A percentile compares a stretch with the other conserved stretches of the same genome.
Evolutionary conservation across 2,797 vertebrate genomes (phyloP).

Genomic region (Xerus rutilus): DNA sequence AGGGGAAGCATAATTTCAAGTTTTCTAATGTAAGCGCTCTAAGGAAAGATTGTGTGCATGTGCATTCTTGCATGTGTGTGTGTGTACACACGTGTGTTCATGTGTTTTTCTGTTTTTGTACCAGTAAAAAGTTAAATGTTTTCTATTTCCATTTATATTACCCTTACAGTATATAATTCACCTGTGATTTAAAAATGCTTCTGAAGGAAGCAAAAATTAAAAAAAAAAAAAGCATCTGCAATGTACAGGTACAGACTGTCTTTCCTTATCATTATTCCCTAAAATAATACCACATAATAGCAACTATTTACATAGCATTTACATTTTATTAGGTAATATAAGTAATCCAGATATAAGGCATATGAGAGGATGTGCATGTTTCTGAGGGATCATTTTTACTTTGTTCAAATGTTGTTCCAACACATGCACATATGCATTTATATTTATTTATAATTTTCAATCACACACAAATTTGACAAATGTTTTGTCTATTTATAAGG

Average conservation of each 20-base stretch:
- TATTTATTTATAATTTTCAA: not conserved
- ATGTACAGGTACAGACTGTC: not conserved
- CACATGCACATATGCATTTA: not conserved
- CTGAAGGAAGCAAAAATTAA: no score
- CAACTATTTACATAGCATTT: not conserved
- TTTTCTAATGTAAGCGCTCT: not conserved
- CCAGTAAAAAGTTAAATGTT: not conserved
- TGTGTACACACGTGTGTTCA: not conserved
- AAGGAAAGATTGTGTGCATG: not conserved
- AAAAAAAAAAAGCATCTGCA: not conserved
- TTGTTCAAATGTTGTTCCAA: not conserved
- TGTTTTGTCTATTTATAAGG: not conserved
- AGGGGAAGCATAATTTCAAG: not conserved
- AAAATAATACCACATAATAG: not conserved
- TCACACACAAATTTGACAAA: not conserved
- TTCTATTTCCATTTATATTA: conserved; percentile 3
- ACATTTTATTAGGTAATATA: not conserved
- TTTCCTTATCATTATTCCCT: not conserved
- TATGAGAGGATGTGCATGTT: not conserved
- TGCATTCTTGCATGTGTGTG: no score
- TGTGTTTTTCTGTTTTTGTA: not conserved
- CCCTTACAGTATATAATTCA: not conserved
- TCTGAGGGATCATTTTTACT: not conserved
- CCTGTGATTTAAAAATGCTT: not conserved
- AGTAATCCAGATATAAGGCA: not conserved